A percentile compares a stretch with the other conserved stretches of the same genome.
Conservation (phyloP, 2,888 invertebrate genomes). For the Drosophila fungiperda region DNA sequence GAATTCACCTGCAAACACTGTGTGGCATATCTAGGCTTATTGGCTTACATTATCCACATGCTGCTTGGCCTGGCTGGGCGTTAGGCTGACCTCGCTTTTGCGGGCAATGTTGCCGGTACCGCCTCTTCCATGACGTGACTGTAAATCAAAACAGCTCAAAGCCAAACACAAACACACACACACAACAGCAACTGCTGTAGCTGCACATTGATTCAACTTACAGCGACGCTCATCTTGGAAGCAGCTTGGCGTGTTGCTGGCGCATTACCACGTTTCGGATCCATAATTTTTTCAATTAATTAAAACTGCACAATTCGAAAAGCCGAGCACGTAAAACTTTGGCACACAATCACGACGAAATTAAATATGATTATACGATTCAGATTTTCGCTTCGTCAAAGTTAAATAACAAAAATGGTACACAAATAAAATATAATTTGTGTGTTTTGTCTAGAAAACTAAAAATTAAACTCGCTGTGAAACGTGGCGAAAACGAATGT, state of each 20-base stretch:
- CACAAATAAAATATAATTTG: slow-evolving; percentile 39
- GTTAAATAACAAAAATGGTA: slow-evolving; percentile 9
- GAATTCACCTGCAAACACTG: neutral
- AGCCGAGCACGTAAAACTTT: slow-evolving; percentile 40
- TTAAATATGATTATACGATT: slow-evolving; percentile 13
- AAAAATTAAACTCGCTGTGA: slow-evolving; percentile 40
- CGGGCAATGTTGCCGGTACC: slow-evolving; percentile 29
- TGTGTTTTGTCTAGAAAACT: slow-evolving; percentile 26
- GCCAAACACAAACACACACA: slow-evolving; percentile 19
- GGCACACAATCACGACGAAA: slow-evolving; percentile 44
- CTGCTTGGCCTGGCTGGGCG: slow-evolving; percentile 78
- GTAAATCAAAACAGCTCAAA: slow-evolving; percentile 21
- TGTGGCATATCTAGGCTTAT: neutral
- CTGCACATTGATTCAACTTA: slow-evolving; percentile 51
- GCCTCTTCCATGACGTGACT: slow-evolving; percentile 55
- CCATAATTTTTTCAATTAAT: slow-evolving; percentile 51
- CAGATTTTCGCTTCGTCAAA: slow-evolving; percentile 2
- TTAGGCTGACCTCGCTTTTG: slow-evolving; percentile 81
- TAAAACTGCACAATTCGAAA: slow-evolving; percentile 34
- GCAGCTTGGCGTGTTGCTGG: slow-evolving; percentile 57
- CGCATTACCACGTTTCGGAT: slow-evolving; percentile 60
- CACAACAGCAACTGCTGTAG: slow-evolving; percentile 1
- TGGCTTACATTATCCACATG: slow-evolving; percentile 70
- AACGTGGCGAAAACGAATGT: slow-evolving; percentile 49
- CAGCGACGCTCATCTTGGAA: slow-evolving; percentile 64